A percentile compares a stretch with the other conserved stretches of the same genome.
Evolutionary conservation across 2,113 vertebrate species (phyloP).

Genomic region (Gavia stellata): DNA sequence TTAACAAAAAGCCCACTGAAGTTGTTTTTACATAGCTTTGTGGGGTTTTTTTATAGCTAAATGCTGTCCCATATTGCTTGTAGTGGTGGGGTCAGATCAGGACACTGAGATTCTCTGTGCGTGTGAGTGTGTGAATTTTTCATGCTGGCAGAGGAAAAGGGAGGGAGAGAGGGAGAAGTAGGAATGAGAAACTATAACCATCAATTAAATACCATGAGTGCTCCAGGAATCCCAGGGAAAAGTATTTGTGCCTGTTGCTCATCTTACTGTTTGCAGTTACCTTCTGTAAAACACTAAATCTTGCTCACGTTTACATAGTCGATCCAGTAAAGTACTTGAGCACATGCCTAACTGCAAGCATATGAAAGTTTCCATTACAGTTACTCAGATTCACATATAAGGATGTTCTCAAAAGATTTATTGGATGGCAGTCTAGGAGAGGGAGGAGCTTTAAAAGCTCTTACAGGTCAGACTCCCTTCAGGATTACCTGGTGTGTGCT

Average conservation of each 20-base stretch:
- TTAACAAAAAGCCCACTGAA: not conserved
- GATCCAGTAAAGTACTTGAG: not conserved
- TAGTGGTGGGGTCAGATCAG: not conserved
- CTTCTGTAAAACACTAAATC: not conserved
- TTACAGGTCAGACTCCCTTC: not conserved
- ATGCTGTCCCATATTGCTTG: not conserved
- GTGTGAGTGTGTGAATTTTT: slow-evolving; percentile 14
- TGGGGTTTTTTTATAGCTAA: not conserved
- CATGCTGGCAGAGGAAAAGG: not conserved
- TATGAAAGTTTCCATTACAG: not conserved
- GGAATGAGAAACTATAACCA: not conserved
- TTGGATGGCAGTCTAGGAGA: not conserved
- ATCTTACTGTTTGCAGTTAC: not conserved
- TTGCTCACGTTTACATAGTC: not conserved
- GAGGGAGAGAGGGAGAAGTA: not conserved
- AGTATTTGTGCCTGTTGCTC: not conserved
- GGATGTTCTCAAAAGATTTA: not conserved
- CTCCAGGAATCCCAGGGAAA: not conserved
- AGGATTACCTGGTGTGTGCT: not conserved
- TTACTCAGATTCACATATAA: not conserved
- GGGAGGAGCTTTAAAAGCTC: not conserved
- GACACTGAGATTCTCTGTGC: not conserved
- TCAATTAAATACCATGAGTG: not conserved
- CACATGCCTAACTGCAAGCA: not conserved
- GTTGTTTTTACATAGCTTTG: not conserved